A percentile compares a stretch with the other conserved stretches of the same genome.
Evolutionary conservation across 35 echinoderm and acorn worm genomes (phyloP).

Genomic region (Ophiothrix spiculata): DNA sequence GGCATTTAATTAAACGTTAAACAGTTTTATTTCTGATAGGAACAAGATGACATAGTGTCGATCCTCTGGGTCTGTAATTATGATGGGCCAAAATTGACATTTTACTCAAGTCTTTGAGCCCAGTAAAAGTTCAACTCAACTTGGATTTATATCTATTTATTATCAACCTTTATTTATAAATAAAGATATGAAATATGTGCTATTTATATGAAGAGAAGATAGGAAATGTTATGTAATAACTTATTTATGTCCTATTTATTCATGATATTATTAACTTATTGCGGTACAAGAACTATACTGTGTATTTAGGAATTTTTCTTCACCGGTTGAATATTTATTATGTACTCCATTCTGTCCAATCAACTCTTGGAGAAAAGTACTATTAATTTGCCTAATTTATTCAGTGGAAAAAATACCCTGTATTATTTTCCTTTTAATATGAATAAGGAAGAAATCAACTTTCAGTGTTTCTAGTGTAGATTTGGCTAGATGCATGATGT

Average conservation of each 20-base stretch:
- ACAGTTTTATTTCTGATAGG: not conserved
- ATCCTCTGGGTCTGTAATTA: not conserved
- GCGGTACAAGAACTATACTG: not conserved
- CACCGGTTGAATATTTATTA: constrained; percentile 1
- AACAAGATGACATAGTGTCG: not conserved
- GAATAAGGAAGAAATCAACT: not conserved
- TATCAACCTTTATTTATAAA: not conserved
- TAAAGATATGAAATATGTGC: not conserved
- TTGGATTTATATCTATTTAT: constrained; percentile 13
- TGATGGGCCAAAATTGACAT: not conserved
- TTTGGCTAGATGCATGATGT: not conserved
- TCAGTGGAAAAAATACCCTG: not conserved
- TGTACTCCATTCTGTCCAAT: not conserved
- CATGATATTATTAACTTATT: constrained; percentile 6
- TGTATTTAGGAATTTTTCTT: not conserved
- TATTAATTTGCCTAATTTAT: not conserved
- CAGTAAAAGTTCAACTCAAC: not conserved
- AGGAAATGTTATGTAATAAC: constrained; percentile 12
- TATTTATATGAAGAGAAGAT: not conserved
- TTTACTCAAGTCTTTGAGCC: not conserved
- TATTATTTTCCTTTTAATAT: too few relatives aligned
- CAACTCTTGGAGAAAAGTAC: constrained; percentile 15
- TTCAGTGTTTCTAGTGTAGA: not conserved
- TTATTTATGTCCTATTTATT: constrained; percentile 14
- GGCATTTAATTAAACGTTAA: not conserved